A percentile compares a stretch with the other conserved stretches of the same genome.
These are phyloP conservation scores for Drosophila varians DNA, from an alignment of 1,140 invertebrate species.

Conservation along the genomic window DNA sequence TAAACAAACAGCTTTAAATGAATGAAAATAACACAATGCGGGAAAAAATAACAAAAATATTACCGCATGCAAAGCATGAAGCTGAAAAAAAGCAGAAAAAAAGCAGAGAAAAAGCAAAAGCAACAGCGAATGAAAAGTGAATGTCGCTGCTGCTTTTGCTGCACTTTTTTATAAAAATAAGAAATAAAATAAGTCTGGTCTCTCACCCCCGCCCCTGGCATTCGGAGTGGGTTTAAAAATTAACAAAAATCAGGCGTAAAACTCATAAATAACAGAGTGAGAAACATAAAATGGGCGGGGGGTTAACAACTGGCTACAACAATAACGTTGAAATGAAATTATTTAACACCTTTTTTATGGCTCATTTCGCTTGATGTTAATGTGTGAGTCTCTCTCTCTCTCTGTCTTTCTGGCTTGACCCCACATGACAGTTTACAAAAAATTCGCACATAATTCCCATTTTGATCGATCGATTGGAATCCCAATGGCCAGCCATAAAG, in stretches of 20 bases:
- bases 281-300: conserved; percentile 16
- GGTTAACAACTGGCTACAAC: conserved; percentile 19
- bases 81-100: not conserved
- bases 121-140: conserved; percentile 54
- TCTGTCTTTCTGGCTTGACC: conserved; percentile 14
- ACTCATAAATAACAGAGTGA: conserved; percentile 40
- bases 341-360: conserved; percentile 61
- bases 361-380: conserved; percentile 18
- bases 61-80: conserved; percentile 41
- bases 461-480: conserved; percentile 14
- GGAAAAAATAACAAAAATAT: conserved; percentile 24
- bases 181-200: not conserved
- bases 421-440: conserved; percentile 2
- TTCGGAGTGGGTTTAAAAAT: conserved; percentile 23
- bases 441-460: conserved; percentile 28
- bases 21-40: conserved; percentile 20
- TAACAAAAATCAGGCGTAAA: conserved; percentile 42
- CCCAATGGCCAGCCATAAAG: conserved; percentile 22
- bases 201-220: conserved; percentile 7
- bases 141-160: conserved; percentile 33
- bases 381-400: too few relatives aligned
- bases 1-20: not conserved
- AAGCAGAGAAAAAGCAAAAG: conserved; percentile 13
- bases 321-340: conserved; percentile 50
- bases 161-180: conserved; percentile 44